A percentile compares a stretch with the other conserved stretches of the same genome.
These are phyloP conservation scores for Romanogobio albipinnatus DNA, from an alignment of 2,113 vertebrate genomes.

Conservation along the genomic window DNA sequence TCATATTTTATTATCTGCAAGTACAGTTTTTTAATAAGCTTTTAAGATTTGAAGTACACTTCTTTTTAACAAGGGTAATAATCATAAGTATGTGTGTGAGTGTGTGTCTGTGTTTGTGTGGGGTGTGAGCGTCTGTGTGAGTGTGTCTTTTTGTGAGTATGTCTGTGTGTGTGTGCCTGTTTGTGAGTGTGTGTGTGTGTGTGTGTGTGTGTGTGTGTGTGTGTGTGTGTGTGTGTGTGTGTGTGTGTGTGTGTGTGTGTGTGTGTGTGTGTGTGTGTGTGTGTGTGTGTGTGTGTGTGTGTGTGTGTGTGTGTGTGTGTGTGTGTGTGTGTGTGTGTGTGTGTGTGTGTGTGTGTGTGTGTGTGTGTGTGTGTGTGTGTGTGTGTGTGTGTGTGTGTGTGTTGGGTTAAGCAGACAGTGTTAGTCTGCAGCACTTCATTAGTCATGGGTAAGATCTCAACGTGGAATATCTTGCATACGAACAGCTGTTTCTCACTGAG, in stretches of 20 bases:
- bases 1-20: neutral
- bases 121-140: no score
- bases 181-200: neutral
- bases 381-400: neutral
- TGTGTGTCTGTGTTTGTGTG: no score
- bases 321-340: no score
- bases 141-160: no score
- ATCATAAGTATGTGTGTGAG: neutral
- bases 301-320: no score
- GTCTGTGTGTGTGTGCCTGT: constrained; percentile 9
- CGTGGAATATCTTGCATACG: constrained; percentile 54
- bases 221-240: neutral
- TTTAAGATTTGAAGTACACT: neutral
- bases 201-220: neutral
- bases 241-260: neutral
- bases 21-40: neutral
- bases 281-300: neutral
- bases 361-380: neutral
- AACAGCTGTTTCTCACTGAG: constrained; percentile 65
- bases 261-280: neutral
- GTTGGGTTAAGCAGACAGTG: neutral
- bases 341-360: no score
- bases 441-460: neutral
- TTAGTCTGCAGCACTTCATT: neutral
- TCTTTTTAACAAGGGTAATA: constrained; percentile 16